Evolutionary conservation across 2,113 vertebrate genomes (phyloP).

Genomic region (Gymnobelideus leadbeateri): DNA sequence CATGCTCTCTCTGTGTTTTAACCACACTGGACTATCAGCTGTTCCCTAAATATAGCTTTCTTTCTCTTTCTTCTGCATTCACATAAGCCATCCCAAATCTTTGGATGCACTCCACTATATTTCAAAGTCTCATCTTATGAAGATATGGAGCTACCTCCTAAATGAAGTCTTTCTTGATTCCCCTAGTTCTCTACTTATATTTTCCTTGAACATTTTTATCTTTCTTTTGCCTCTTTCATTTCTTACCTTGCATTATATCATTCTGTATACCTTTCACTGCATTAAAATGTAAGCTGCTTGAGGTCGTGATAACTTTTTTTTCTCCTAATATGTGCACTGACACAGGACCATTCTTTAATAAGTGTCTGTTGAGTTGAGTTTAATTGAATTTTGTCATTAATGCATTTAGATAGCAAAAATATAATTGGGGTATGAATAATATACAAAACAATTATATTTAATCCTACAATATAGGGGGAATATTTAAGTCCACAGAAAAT

Average conservation of each 20-base stretch:
- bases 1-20: background rate
- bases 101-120: background rate
- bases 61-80: background rate
- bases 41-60: background rate
- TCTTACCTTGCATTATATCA: background rate
- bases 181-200: background rate
- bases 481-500: constrained; percentile 43
- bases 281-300: background rate
- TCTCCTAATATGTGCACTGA: background rate
- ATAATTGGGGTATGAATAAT: constrained; percentile 14
- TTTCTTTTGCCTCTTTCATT: background rate
- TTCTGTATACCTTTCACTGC: background rate
- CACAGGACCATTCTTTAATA: background rate
- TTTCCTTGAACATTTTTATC: background rate
- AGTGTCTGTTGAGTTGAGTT: background rate
- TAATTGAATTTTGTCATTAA: constrained; percentile 1
- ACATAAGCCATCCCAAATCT: background rate
- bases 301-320: background rate
- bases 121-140: background rate
- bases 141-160: background rate
- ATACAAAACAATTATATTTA: background rate
- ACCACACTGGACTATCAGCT: background rate
- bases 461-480: background rate
- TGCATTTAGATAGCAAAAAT: constrained; percentile 26
- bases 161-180: background rate